Base-by-base conservation (phyloP, 2,797 vertebrate species). In the Acestrorhynchus altus region DNA sequence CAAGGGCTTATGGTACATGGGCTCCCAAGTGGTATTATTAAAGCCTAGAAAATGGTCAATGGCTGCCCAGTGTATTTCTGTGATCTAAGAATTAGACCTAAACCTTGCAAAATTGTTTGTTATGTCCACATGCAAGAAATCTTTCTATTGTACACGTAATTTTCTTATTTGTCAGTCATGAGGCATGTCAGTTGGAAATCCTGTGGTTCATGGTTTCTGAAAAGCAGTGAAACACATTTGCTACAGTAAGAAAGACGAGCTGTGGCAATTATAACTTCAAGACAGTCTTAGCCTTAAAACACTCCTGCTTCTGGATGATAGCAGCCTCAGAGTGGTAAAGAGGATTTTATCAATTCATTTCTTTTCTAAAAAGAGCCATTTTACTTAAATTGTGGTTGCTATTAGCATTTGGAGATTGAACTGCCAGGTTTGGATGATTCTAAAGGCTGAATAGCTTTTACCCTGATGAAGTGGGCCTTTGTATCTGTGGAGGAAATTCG, bases 341-440 rank as follows among this genome's bases (percentile, higher is more conserved):
- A 42, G 51, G 49, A 68, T 77, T 71, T 66, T 75, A 71, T 80
- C 64, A 63, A 63, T 72, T 78, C 63, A 76, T 79, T 82, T 79
- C 61, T 16, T 72, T 52, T 60, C 73, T 79, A 51, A 75, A 74
- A 74, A 11, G 64, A 42, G 66, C 74, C 67, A 66, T 71, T 44
- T 73, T 71, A 64, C 66, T 74, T 72, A 83, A 72, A 80, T 51
- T 72, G 75, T 68, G 51, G 47, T 22, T 42, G 78, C 76, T 72
- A 72, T 83, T 78, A 78, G 57, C 31, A 78, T 83, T 72, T 72
- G 61, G 75, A 78, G 67, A 83, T 49, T 72, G 75, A 83, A 72
- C 46, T 77, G 73, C 64, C n/a, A 28, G 40, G 68, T 66, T 39
- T 56, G 56, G 60, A 71, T 70, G 44, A 72, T 66, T 72, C 49